Evolutionary conservation across 2,888 invertebrate species (phyloP).

Genomic region (Aleiodes alternator): DNA sequence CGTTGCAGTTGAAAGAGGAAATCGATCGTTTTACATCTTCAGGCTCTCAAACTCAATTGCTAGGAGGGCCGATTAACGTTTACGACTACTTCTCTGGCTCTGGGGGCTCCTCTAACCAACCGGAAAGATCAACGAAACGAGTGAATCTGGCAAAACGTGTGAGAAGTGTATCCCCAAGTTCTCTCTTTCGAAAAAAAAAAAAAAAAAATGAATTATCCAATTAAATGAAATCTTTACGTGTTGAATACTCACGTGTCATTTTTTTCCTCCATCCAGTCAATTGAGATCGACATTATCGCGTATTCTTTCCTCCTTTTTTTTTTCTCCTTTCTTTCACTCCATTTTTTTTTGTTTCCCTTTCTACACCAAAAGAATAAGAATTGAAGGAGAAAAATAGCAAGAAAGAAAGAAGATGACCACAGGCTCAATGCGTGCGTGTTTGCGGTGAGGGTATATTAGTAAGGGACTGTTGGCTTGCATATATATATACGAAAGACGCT

Average conservation of each 20-base stretch:
- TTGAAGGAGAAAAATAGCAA: constrained; percentile 2
- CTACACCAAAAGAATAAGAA: neutral
- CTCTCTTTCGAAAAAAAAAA: too few species aligned
- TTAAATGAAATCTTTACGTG: constrained; percentile 9
- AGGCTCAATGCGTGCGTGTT: constrained; percentile 32
- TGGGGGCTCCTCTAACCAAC: neutral
- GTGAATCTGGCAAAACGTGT: neutral
- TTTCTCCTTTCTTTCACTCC: neutral
- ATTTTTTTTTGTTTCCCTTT: neutral
- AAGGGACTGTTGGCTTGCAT: constrained; percentile 1
- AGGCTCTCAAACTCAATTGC: neutral
- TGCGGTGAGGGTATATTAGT: constrained; percentile 23
- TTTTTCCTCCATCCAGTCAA: constrained; percentile 6
- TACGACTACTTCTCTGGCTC: constrained; percentile 22
- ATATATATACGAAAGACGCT: constrained; percentile 45
- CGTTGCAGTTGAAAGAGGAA: neutral
- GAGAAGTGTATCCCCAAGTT: neutral
- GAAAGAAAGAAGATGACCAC: constrained; percentile 25
- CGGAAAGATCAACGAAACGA: constrained; percentile 14
- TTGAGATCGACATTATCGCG: constrained; percentile 16
- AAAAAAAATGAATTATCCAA: constrained; percentile 6
- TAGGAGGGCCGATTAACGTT: constrained; percentile 34
- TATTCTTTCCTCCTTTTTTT: neutral
- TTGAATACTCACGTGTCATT: neutral
- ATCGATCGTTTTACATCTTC: constrained; percentile 13